Evolutionary conservation across 2,797 vertebrate genomes (phyloP).

Genomic region (Dromococcyx pavoninus): DNA sequence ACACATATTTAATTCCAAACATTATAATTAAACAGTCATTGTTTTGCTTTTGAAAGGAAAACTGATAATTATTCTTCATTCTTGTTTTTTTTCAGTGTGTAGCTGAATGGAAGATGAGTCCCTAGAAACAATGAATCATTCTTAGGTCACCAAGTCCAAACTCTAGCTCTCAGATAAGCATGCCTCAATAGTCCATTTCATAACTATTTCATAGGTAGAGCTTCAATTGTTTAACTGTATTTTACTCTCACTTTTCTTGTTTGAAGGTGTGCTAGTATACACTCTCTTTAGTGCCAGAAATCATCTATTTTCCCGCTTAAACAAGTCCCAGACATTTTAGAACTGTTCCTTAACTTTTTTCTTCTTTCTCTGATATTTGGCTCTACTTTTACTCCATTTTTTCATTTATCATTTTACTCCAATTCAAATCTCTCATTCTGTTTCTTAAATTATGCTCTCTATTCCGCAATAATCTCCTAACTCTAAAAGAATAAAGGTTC

Average conservation of each 20-base stretch:
- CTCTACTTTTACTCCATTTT: neutral
- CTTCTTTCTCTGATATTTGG: neutral
- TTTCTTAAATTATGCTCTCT: neutral
- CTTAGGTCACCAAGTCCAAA: neutral
- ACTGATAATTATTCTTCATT: neutral
- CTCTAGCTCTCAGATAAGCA: neutral
- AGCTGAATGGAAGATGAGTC: neutral
- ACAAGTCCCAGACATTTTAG: neutral
- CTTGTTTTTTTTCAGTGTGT: neutral
- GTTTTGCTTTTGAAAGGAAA: neutral
- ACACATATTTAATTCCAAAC: neutral
- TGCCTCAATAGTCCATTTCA: neutral
- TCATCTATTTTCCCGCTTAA: neutral
- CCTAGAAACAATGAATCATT: neutral
- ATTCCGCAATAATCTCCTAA: neutral
- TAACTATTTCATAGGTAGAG: neutral
- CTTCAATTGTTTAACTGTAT: neutral
- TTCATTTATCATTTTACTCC: neutral
- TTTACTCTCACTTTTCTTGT: neutral
- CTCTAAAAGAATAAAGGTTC: neutral
- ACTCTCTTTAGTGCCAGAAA: neutral
- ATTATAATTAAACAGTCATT: neutral
- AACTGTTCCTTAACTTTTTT: neutral
- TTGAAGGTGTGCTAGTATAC: neutral
- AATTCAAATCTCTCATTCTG: neutral